Conservation (phyloP, 2,113 vertebrate species). For the Anthoscopus minutus region DNA sequence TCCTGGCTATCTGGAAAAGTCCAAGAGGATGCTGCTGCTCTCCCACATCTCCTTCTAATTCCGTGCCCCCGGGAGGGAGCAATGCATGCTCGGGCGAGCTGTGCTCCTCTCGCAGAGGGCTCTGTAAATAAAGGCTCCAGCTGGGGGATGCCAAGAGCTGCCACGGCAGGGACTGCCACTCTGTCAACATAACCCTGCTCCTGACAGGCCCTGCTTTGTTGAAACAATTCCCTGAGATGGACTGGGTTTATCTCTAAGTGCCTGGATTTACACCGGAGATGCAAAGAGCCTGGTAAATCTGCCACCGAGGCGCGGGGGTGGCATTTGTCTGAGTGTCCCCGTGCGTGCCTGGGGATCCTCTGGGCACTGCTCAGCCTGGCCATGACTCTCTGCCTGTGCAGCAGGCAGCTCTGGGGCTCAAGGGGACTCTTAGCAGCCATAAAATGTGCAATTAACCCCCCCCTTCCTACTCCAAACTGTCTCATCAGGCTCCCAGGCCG, state of each 20-base stretch:
- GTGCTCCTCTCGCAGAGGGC: not conserved
- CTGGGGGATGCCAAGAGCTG: not conserved
- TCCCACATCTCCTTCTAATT: not conserved
- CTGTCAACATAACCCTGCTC: not conserved
- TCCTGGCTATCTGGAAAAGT: not conserved
- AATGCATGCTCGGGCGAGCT: accelerated
- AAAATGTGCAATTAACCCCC: conserved; percentile 53
- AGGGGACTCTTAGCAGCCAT: conserved; percentile 15
- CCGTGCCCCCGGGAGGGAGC: not conserved
- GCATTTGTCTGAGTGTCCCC: not conserved
- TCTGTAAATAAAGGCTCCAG: not conserved
- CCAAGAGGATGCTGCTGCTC: not conserved
- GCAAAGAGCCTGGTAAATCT: conserved; percentile 28
- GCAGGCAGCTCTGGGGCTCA: conserved; percentile 1
- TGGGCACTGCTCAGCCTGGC: not conserved
- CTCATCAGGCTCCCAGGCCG: conserved; percentile 1
- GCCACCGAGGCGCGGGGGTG: not conserved
- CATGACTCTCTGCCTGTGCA: not conserved
- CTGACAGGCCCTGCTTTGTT: not conserved
- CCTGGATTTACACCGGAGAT: conserved; percentile 2
- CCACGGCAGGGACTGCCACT: not conserved
- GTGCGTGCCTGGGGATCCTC: not conserved
- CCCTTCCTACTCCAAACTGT: not conserved
- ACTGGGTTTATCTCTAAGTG: conserved; percentile 2
- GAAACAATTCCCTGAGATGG: not conserved